Base-by-base conservation (phyloP, 2,113 vertebrate genomes). In the Ophthalmolycus amberensis region DNA sequence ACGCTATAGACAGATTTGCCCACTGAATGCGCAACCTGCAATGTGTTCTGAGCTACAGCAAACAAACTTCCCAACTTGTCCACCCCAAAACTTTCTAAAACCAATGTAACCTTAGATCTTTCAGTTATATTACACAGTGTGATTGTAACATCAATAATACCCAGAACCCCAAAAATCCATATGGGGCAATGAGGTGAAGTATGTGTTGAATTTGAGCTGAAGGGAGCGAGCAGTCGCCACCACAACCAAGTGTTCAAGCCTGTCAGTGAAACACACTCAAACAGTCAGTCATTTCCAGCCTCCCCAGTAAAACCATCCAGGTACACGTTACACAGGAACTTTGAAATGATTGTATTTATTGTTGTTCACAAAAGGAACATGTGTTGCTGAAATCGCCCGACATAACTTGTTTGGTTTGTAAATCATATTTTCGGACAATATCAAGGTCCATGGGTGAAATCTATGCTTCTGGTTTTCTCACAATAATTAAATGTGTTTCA, bases 301-400 rank as follows among this genome's bases (percentile, higher is more conserved):
- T 71, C 67, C 12, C n/a, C 37, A 63, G 54, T 77, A 50, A 77
- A 85, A 74, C 3, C 50, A 64, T 5, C 37, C 56, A 77, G 56
- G 82, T 32, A 63, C 73, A 77, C 40, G 56, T 82, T 81, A 72
- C 68, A 68, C 54, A 14, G 73, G 12, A 77, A 85, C 62, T 42
- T 54, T 46, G 29, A 76, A 80, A 77, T 72, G 9, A 77, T 50
- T 63, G 74, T 72, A 77, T 85, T 38, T 73, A 81, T 77, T 63
- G 25, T 77, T 77, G 62, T 37, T 59, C 66, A 37, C 32, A 76
- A 42, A 80, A 67, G 16, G 54, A 37, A 63, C 22, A 62, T 40
- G 20, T 60, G 14, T 38, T 48, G 54, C 2, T 8, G 54, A 27
- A 69, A 46, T 68, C 64, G 9, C 25, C 74, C 25, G 16, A 27